phyloP scores from a whole-genome alignment of 2,113 vertebrate genomes.

The Caranx ignobilis region DNA sequence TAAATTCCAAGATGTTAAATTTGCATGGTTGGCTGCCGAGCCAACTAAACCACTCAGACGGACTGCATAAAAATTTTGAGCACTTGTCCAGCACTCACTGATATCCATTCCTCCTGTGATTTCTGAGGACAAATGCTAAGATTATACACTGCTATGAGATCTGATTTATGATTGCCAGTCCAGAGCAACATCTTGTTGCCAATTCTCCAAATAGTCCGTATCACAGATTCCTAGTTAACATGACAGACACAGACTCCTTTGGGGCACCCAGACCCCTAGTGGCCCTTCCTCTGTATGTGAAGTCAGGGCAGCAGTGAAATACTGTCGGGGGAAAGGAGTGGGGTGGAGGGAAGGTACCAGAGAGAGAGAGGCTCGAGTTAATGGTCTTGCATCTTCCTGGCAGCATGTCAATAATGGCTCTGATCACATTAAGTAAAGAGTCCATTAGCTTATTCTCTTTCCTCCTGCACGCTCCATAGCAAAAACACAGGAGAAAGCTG shows the following conservation, averaged over 20 bases:
- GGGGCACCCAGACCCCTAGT: slow-evolving; percentile 52
- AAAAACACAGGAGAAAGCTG: slow-evolving; percentile 83
- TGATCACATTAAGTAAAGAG: slow-evolving; percentile 99
- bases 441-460: slow-evolving; percentile 97
- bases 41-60: background rate
- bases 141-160: background rate
- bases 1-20: slow-evolving; percentile 18
- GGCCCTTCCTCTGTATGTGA: slow-evolving; percentile 47
- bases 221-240: slow-evolving; percentile 63
- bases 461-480: slow-evolving; percentile 80
- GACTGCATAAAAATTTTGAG: background rate
- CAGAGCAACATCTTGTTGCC: slow-evolving; percentile 32
- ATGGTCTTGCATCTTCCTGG: slow-evolving; percentile 98
- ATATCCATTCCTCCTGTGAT: slow-evolving; percentile 4
- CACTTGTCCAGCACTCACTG: background rate
- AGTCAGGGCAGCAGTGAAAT: slow-evolving; percentile 65
- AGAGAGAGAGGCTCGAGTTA: slow-evolving; percentile 88
- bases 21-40: slow-evolving; percentile 12
- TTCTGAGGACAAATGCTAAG: slow-evolving; percentile 1
- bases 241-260: slow-evolving; percentile 67
- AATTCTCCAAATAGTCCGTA: slow-evolving; percentile 35
- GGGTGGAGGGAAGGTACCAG: slow-evolving; percentile 69
- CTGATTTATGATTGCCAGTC: slow-evolving; percentile 27
- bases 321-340: slow-evolving; percentile 53
- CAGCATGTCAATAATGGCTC: slow-evolving; percentile 99